Evolutionary conservation across 2,888 invertebrate genomes (phyloP).

Genomic region (Acrocera orbiculus): DNA sequence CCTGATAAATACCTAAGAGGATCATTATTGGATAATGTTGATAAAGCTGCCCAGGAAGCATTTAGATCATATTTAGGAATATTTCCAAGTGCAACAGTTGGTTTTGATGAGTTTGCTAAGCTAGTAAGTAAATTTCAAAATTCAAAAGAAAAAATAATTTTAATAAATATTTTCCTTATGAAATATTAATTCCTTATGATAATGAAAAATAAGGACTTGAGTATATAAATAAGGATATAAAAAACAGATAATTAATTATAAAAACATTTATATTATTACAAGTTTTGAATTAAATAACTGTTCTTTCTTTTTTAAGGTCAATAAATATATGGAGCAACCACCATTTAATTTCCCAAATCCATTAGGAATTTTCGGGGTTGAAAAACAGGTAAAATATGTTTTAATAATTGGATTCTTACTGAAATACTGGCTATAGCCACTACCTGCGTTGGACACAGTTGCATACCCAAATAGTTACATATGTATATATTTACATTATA

Average conservation of each 20-base stretch:
- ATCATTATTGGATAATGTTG: slow-evolving; percentile 39
- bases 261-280: background rate
- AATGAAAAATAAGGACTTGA: background rate
- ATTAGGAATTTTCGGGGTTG: slow-evolving; percentile 48
- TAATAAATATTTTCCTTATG: too few species aligned
- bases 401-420: background rate
- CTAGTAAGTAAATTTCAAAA: slow-evolving; percentile 18
- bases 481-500: too few species aligned
- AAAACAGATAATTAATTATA: too few species aligned
- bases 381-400: slow-evolving; percentile 41
- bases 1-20: slow-evolving; percentile 69
- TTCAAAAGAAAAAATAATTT: too few species aligned
- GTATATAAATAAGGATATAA: too few species aligned
- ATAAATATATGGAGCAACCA: slow-evolving; percentile 62
- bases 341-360: slow-evolving; percentile 83
- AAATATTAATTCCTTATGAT: too few species aligned
- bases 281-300: background rate
- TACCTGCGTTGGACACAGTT: too few species aligned
- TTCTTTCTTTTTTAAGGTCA: slow-evolving; percentile 39
- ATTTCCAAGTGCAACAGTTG: slow-evolving; percentile 55
- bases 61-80: slow-evolving; percentile 71
- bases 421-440: too few species aligned
- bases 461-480: too few species aligned
- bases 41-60: slow-evolving; percentile 45
- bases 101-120: slow-evolving; percentile 52